Conservation (phyloP, 2,797 vertebrate genomes). For the Salmo trutta region DNA sequence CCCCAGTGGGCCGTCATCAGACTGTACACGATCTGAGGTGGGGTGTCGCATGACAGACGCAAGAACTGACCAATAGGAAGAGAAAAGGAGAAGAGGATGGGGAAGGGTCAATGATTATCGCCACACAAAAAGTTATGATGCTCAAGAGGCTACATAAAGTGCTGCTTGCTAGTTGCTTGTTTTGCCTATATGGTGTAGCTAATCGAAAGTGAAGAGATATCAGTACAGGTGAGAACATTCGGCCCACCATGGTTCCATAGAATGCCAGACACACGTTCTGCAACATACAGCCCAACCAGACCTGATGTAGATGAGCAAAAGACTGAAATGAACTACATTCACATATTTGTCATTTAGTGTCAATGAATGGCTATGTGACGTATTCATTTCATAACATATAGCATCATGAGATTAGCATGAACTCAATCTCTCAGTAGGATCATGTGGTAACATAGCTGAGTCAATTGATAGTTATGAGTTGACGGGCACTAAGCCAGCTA, state of each 20-base stretch:
- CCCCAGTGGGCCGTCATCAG: slow-evolving; percentile 80
- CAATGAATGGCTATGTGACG: neutral
- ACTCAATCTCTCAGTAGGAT: neutral
- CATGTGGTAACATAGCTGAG: neutral
- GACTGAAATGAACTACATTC: too few species aligned
- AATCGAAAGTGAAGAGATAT: too few species aligned
- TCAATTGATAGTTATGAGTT: neutral
- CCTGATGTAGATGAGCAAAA: too few species aligned
- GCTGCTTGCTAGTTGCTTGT: neutral
- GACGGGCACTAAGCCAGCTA: neutral
- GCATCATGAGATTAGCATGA: neutral
- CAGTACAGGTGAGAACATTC: too few species aligned
- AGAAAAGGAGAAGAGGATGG: slow-evolving; percentile 3
- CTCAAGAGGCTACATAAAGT: neutral
- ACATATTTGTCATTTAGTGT: neutral
- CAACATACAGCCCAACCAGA: too few species aligned
- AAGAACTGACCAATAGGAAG: slow-evolving; percentile 73
- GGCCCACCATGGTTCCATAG: too few species aligned
- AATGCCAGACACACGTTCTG: too few species aligned
- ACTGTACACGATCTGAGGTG: slow-evolving; percentile 72
- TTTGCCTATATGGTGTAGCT: too few species aligned
- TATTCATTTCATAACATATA: too few species aligned
- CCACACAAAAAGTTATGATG: neutral
- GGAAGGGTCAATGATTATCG: neutral
- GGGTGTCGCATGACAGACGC: slow-evolving; percentile 80